Conservation (phyloP, 2,113 vertebrate genomes). For the Chascanopsetta lugubris region DNA sequence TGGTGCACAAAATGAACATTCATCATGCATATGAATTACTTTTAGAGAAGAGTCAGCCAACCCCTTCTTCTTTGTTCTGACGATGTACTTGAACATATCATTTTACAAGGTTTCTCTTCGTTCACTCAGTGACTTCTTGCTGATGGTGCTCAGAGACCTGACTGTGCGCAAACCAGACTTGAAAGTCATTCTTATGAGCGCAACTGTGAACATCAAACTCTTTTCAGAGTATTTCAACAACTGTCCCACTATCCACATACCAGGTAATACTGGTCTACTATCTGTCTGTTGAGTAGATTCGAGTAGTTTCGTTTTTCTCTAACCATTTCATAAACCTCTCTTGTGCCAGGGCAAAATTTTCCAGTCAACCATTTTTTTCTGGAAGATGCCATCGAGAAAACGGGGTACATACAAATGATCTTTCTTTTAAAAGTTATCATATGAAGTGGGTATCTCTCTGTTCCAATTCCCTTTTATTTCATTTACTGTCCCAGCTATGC, state of each 20-base stretch:
- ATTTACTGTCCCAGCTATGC: slow-evolving; percentile 83
- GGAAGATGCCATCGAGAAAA: slow-evolving; percentile 91
- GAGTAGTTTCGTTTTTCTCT: background rate
- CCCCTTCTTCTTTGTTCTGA: no score
- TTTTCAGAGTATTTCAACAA: slow-evolving; percentile 93
- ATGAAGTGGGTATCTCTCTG: background rate
- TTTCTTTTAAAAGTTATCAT: no score
- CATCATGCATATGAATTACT: no score
- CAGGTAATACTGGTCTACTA: slow-evolving; percentile 84
- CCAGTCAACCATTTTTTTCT: slow-evolving; percentile 97
- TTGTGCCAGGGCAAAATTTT: slow-evolving; percentile 87
- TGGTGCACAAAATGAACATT: no score
- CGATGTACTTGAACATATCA: background rate
- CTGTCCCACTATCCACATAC: slow-evolving; percentile 91
- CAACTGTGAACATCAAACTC: slow-evolving; percentile 92
- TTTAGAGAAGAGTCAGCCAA: no score
- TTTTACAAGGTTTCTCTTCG: background rate
- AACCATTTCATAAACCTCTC: background rate
- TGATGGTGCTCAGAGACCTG: slow-evolving; percentile 94
- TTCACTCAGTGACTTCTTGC: slow-evolving; percentile 91
- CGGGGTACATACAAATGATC: no score
- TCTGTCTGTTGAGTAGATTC: background rate
- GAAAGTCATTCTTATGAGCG: slow-evolving; percentile 95
- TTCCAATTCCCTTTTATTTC: background rate
- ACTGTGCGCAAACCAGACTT: slow-evolving; percentile 87